Conservation (phyloP, 1,140 invertebrate genomes). For the Cyrtorhinus lividipennis region DNA sequence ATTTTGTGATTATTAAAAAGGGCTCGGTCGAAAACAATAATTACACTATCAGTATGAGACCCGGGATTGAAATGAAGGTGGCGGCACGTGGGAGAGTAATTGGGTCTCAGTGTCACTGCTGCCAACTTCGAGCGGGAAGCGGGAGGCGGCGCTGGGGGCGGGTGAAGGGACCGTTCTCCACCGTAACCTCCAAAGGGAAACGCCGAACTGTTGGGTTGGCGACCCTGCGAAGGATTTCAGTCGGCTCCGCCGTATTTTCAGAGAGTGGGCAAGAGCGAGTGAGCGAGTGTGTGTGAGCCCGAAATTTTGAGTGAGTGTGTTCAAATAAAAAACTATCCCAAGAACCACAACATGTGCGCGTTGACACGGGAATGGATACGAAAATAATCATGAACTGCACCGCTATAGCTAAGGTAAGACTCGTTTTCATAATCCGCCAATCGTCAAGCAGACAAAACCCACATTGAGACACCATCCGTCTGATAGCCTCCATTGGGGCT, state of each 20-base stretch:
- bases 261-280: constrained; percentile 12
- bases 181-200: neutral
- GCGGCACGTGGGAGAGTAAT: constrained; percentile 7
- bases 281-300: constrained; percentile 16
- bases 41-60: neutral
- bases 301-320: constrained; percentile 14
- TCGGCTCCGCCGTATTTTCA: constrained; percentile 9
- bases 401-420: constrained; percentile 13
- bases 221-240: neutral
- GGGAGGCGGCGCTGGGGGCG: neutral
- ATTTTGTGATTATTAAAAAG: no score
- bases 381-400: constrained; percentile 15
- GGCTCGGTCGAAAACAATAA: no score
- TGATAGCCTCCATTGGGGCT: no score
- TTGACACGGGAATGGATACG: neutral
- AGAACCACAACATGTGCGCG: constrained; percentile 4
- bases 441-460: no score
- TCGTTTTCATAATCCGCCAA: no score
- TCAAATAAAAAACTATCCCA: neutral
- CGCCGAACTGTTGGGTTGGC: neutral
- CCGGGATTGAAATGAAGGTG: constrained; percentile 1
- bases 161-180: neutral
- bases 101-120: constrained; percentile 1
- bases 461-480: no score
- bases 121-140: neutral